Evolutionary conservation across 2,888 invertebrate species (phyloP).

Genomic region (Seira sanloemensis): DNA sequence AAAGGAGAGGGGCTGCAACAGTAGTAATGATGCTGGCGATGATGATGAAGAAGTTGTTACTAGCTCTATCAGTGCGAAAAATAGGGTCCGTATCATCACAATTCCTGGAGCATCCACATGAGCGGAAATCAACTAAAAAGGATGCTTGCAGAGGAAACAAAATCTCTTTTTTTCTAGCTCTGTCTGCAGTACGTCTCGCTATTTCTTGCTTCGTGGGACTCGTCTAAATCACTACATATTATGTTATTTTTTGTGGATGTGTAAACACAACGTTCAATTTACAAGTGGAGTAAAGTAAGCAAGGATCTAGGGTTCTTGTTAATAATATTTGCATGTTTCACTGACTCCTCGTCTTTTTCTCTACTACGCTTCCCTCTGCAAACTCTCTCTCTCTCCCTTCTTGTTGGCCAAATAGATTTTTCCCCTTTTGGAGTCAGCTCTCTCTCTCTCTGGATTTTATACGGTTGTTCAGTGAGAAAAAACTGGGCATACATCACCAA

Average conservation of each 20-base stretch:
- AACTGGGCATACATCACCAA: slow-evolving; percentile 27
- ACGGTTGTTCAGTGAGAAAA: neutral
- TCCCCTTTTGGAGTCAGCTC: slow-evolving; percentile 24
- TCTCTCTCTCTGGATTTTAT: neutral
- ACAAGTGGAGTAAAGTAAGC: neutral
- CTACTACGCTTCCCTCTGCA: slow-evolving; percentile 13
- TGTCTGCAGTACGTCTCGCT: neutral
- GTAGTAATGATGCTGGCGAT: neutral
- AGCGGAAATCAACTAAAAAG: slow-evolving; percentile 13
- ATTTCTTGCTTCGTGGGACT: neutral
- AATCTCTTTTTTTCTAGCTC: neutral
- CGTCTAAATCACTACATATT: slow-evolving; percentile 9
- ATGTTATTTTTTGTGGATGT: neutral
- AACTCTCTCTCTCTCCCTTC: slow-evolving; percentile 12
- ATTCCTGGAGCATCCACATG: neutral
- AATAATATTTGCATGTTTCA: slow-evolving; percentile 55
- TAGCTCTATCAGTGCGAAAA: slow-evolving; percentile 1
- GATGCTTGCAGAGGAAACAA: slow-evolving; percentile 4
- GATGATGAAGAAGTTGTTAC: neutral
- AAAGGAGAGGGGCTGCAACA: neutral
- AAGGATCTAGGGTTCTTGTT: slow-evolving; percentile 24
- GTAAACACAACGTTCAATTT: neutral
- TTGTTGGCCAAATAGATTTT: slow-evolving; percentile 8
- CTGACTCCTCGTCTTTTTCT: slow-evolving; percentile 33
- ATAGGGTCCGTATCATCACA: neutral